Evolutionary conservation across 1,140 invertebrate species (phyloP).

Genomic region (Formica exsecta): DNA sequence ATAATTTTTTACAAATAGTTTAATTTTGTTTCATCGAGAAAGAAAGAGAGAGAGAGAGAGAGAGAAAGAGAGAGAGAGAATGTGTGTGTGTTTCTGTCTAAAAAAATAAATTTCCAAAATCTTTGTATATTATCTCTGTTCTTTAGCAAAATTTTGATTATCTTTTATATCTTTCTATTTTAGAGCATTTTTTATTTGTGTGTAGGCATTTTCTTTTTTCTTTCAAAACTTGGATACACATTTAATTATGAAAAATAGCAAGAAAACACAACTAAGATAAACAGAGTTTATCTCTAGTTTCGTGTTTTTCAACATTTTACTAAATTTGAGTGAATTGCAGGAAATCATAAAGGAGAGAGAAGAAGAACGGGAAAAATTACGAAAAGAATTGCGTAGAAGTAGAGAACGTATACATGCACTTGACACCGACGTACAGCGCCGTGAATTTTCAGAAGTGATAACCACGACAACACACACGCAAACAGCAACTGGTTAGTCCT

Average conservation of each 20-base stretch:
- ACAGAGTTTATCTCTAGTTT: not conserved
- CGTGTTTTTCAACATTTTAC: conserved; percentile 48
- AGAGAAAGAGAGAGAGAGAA: no score
- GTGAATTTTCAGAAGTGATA: conserved; percentile 76
- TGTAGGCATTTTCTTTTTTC: no score
- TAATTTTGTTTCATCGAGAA: no score
- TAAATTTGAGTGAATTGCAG: conserved; percentile 84
- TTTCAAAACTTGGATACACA: no score
- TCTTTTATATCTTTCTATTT: no score
- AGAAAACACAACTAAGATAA: not conserved
- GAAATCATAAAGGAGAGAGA: conserved; percentile 91
- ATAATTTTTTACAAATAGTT: no score
- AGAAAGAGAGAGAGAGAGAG: no score
- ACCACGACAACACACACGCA: conserved; percentile 74
- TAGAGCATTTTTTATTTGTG: no score
- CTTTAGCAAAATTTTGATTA: no score
- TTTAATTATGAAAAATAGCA: not conserved
- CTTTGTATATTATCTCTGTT: no score
- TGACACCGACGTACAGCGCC: conserved; percentile 84
- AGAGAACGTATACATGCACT: conserved; percentile 91
- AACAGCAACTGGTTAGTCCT: conserved; percentile 77
- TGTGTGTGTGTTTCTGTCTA: no score
- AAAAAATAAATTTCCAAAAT: no score
- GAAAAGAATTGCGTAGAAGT: conserved; percentile 90
- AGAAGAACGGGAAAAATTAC: conserved; percentile 91